phyloP scores from a whole-genome alignment of 53 echinoderm and acorn worm species.

The Temnopleurus reevesii region DNA sequence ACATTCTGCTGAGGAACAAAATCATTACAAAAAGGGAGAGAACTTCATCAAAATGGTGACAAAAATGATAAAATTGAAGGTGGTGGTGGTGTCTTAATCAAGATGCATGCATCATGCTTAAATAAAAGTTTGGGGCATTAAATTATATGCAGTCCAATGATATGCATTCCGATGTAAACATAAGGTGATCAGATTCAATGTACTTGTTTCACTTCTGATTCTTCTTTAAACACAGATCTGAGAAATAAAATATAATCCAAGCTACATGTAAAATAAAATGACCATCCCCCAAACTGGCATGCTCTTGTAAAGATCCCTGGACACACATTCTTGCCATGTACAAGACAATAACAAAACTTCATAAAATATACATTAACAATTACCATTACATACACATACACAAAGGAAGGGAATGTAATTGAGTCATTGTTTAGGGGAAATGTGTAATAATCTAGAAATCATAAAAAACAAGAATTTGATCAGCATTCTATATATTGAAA shows the following conservation, averaged over 20 bases:
- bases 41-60: neutral
- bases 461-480: neutral
- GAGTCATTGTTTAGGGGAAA: neutral
- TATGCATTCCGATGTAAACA: too few relatives aligned
- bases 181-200: too few relatives aligned
- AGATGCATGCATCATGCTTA: neutral
- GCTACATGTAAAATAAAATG: neutral
- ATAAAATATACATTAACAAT: neutral
- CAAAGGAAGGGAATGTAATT: neutral
- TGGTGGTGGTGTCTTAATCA: neutral
- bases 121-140: too few relatives aligned
- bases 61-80: neutral
- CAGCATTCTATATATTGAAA: neutral
- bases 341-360: neutral
- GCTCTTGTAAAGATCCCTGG: neutral
- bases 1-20: too few relatives aligned
- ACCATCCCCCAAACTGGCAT: neutral
- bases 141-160: too few relatives aligned
- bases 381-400: neutral
- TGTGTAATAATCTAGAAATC: neutral
- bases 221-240: too few relatives aligned
- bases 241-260: neutral
- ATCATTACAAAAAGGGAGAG: too few relatives aligned
- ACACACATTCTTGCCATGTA: neutral
- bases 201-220: too few relatives aligned